phyloP scores from a whole-genome alignment of 2,113 vertebrate genomes.

The Buteo buteo region DNA sequence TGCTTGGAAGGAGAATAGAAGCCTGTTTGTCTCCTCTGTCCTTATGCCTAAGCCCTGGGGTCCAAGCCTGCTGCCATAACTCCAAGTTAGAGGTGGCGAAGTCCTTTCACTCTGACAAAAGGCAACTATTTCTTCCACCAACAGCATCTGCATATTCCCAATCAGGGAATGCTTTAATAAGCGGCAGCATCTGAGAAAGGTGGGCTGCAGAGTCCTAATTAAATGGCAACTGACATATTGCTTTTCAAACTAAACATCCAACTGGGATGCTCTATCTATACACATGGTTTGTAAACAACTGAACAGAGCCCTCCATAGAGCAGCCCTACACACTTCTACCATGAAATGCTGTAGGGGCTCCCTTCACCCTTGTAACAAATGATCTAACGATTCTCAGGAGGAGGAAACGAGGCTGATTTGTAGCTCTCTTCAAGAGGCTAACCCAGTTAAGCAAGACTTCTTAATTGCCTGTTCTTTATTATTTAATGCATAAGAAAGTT shows the following conservation, averaged over 20 bases:
- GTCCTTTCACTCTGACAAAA: neutral
- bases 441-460: neutral
- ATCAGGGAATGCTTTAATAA: neutral
- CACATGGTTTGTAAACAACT: slow-evolving; percentile 6
- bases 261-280: slow-evolving; percentile 8
- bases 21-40: neutral
- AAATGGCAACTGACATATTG: neutral
- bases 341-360: neutral
- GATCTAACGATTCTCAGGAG: slow-evolving; percentile 28
- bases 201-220: slow-evolving; percentile 23
- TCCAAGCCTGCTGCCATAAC: neutral
- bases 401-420: slow-evolving; percentile 31
- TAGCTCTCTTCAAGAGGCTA: slow-evolving; percentile 14
- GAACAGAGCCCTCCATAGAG: slow-evolving; percentile 6
- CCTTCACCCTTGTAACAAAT: slow-evolving; percentile 17
- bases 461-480: slow-evolving; percentile 36
- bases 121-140: neutral
- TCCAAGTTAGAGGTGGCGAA: neutral
- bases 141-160: neutral
- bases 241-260: slow-evolving; percentile 49
- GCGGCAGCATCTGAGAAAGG: slow-evolving; percentile 8
- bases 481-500: neutral
- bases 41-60: neutral
- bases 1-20: slow-evolving; percentile 7
- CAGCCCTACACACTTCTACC: neutral